A percentile compares a stretch with the other conserved stretches of the same genome.
Conservation (phyloP, 2,888 invertebrate genomes). For the Lasioglossum villosulum region DNA sequence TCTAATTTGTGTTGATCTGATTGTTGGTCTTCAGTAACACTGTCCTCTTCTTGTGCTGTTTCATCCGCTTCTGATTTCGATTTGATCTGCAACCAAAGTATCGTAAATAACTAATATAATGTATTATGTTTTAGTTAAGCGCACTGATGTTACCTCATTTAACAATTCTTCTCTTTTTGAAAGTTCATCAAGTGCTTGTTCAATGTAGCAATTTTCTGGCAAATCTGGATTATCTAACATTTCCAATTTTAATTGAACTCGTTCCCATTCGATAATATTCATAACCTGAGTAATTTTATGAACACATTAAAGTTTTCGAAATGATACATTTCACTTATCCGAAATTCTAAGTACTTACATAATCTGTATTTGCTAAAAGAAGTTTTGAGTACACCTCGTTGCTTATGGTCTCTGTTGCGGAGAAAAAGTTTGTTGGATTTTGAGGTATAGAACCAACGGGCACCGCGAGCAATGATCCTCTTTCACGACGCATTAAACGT, state of each 20-base stretch:
- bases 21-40: conserved; percentile 20
- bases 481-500: conserved; percentile 94
- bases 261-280: conserved; percentile 91
- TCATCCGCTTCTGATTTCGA: conserved; percentile 32
- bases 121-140: not conserved
- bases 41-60: not conserved
- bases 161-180: conserved; percentile 84
- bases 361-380: conserved; percentile 89
- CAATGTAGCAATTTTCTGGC: conserved; percentile 94
- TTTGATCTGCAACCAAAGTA: conserved; percentile 8
- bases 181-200: conserved; percentile 92
- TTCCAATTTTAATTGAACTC: conserved; percentile 86
- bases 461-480: conserved; percentile 87
- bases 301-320: not conserved
- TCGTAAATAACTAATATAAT: not conserved
- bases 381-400: conserved; percentile 90
- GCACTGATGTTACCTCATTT: conserved; percentile 51
- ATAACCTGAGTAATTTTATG: conserved; percentile 85
- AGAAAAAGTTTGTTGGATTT: conserved; percentile 79
- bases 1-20: conserved; percentile 14
- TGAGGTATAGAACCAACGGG: conserved; percentile 84
- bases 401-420: conserved; percentile 85
- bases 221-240: conserved; percentile 89
- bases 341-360: conserved; percentile 85
- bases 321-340: not conserved